Evolutionary conservation across 2,113 vertebrate species (phyloP).

Genomic region (Bostrychus sinensis): DNA sequence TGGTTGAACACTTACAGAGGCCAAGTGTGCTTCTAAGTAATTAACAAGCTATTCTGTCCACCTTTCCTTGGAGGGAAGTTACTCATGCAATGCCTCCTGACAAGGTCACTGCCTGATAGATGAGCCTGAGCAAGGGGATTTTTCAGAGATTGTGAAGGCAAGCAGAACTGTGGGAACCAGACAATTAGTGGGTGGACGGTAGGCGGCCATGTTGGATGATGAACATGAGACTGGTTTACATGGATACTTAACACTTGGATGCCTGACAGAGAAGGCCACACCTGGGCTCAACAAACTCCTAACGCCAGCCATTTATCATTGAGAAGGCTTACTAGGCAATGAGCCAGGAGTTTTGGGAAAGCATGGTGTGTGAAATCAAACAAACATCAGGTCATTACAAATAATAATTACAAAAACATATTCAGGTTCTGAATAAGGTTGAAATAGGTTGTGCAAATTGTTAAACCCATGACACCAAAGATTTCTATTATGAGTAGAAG

Average conservation of each 20-base stretch:
- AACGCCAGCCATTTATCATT: slow-evolving; percentile 68
- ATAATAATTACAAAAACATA: slow-evolving; percentile 6
- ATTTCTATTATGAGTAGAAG: too few species aligned
- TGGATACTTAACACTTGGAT: slow-evolving; percentile 67
- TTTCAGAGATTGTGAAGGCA: slow-evolving; percentile 66
- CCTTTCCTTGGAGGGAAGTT: slow-evolving; percentile 62
- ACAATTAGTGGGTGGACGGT: slow-evolving; percentile 68
- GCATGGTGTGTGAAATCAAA: slow-evolving; percentile 35
- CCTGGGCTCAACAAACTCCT: slow-evolving; percentile 61
- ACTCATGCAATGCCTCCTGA: slow-evolving; percentile 68
- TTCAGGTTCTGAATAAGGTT: background rate
- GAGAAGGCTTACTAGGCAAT: slow-evolving; percentile 55
- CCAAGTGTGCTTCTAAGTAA: slow-evolving; percentile 63
- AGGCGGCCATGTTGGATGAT: slow-evolving; percentile 72
- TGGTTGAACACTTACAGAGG: slow-evolving; percentile 13
- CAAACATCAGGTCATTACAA: slow-evolving; percentile 21
- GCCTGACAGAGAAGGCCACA: slow-evolving; percentile 62
- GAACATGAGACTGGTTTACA: slow-evolving; percentile 68
- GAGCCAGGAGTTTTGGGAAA: slow-evolving; percentile 55
- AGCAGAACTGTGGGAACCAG: slow-evolving; percentile 77
- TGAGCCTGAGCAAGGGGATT: slow-evolving; percentile 71
- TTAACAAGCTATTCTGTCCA: slow-evolving; percentile 70
- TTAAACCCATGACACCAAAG: background rate
- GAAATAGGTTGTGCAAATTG: background rate
- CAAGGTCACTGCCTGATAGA: slow-evolving; percentile 80